A percentile compares a stretch with the other conserved stretches of the same genome.
phyloP scores from a whole-genome alignment of 2,113 vertebrate species.

The Junco hyemalis region DNA sequence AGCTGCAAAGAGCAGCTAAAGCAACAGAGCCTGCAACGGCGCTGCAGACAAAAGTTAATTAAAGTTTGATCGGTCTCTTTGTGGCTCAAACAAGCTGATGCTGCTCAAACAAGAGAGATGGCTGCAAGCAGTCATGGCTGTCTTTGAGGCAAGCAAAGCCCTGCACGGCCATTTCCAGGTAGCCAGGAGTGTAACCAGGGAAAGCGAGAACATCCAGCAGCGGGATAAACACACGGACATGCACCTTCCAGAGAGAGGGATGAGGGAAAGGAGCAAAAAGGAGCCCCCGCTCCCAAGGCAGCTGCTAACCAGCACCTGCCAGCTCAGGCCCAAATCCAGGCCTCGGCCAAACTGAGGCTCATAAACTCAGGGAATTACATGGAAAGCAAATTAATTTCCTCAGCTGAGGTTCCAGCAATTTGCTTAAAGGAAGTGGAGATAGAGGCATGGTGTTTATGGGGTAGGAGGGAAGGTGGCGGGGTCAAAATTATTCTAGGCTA shows the following conservation, averaged over 20 bases:
- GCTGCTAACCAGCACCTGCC: slow-evolving; percentile 47
- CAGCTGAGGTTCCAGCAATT: neutral
- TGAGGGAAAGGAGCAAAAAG: neutral
- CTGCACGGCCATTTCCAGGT: neutral
- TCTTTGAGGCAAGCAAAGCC: neutral
- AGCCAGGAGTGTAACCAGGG: neutral
- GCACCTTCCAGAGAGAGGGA: neutral
- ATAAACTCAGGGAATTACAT: slow-evolving; percentile 20
- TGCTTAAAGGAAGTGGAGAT: slow-evolving; percentile 40
- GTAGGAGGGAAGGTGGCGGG: neutral
- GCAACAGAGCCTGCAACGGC: neutral
- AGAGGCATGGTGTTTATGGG: slow-evolving; percentile 1
- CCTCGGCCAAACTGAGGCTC: neutral
- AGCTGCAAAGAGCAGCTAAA: slow-evolving; percentile 28
- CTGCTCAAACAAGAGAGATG: neutral
- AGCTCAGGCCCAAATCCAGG: slow-evolving; percentile 34
- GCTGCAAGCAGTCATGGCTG: neutral
- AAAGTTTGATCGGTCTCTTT: slow-evolving; percentile 53
- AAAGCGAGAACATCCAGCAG: neutral
- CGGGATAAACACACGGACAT: neutral
- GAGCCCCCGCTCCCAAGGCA: neutral
- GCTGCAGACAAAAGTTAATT: slow-evolving; percentile 54
- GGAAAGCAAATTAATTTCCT: slow-evolving; percentile 14
- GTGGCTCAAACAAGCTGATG: slow-evolving; percentile 13
- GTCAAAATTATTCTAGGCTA: slow-evolving; percentile 51